Base-by-base conservation (phyloP, 2,888 invertebrate species). In the Caenorhabditis afra region DNA sequence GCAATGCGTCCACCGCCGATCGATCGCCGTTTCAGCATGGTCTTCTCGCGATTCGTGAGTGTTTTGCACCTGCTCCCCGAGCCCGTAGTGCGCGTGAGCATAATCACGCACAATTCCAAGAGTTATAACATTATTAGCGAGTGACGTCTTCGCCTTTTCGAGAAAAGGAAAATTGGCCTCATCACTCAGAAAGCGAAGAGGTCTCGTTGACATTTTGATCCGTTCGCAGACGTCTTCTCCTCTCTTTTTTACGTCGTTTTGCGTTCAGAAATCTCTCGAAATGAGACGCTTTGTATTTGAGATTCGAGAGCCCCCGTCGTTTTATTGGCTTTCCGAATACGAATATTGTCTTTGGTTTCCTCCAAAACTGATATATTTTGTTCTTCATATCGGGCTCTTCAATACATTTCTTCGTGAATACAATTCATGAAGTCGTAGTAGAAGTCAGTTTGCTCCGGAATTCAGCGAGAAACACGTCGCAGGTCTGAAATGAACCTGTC, bases 11-110 rank as follows among this genome's bases (percentile, higher is more conserved):
- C 67, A 12, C 68, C 59, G n/a, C 68, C 68, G 11, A 44, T 59
- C 41, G 29, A 61, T 20, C 41, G 68, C 12, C 11, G 59, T 22
- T 68, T 68, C 22, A 68, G 59, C 37, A 53, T 68, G 59, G 68
- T 58, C 2, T 61, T 61, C 16, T 39, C 39, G n/a, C 39, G 49
- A 67, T 29, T 50, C 41, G 67, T 58, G 18, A 58, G 67, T 67
- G 29, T 29, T 29, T 67, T 52, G 35, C 41, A 41, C 41, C 41
- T 41, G 41, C 14, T 41, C 29, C 4, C 7, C 3, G 41, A 41
- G 41, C 41, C 3, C 14, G 11, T 37, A 2, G 14, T 4, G 12
- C 41, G 14, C 11, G 14, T 14, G 41, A 41, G 41, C 41, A 3
- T 11, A 41, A 37, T 14, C n/a, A n/a, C 23, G n/a, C 29, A 29